Percentiles rank a stretch among this genome's conserved stretches.
These are phyloP conservation scores for Tokudaia tokunoshimensis DNA, from an alignment of 2,797 vertebrate genomes.

Conservation along the genomic window DNA sequence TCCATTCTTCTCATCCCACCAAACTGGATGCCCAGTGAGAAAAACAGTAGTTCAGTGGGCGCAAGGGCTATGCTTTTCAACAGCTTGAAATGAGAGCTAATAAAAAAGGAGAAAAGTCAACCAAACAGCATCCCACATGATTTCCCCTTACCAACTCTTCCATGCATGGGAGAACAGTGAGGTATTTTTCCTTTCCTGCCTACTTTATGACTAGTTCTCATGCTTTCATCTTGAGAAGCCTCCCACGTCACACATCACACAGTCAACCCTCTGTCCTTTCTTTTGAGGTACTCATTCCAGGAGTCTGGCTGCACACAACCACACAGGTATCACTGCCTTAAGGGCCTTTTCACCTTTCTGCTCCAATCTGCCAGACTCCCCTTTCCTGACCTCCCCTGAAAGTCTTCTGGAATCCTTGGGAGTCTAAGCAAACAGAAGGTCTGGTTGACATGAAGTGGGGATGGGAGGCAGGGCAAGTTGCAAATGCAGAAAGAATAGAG, in stretches of 20 bases:
- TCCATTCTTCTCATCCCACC: neutral
- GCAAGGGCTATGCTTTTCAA: neutral
- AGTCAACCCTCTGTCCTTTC: neutral
- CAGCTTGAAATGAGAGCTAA: neutral
- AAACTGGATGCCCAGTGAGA: neutral
- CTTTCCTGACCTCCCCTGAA: conserved; percentile 13
- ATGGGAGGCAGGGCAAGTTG: neutral
- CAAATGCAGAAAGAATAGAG: conserved; percentile 1
- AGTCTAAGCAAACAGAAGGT: neutral
- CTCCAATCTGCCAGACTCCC: neutral
- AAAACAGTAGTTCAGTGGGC: neutral
- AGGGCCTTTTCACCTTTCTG: neutral
- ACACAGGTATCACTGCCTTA: neutral
- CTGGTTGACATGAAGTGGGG: neutral
- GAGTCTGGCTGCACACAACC: neutral
- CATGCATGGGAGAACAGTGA: neutral
- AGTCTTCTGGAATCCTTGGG: neutral
- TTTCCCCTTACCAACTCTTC: neutral
- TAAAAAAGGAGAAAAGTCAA: neutral
- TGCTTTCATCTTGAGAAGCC: conserved; percentile 1
- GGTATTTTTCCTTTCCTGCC: neutral
- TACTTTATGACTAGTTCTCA: neutral
- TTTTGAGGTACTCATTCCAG: conserved; percentile 2
- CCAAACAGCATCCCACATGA: neutral
- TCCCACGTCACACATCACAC: neutral